Evolutionary conservation across 2,797 vertebrate genomes (phyloP), one percentile per base, ranked within the genome.

Genomic region (Pipistrellus pipistrellus): DNA sequence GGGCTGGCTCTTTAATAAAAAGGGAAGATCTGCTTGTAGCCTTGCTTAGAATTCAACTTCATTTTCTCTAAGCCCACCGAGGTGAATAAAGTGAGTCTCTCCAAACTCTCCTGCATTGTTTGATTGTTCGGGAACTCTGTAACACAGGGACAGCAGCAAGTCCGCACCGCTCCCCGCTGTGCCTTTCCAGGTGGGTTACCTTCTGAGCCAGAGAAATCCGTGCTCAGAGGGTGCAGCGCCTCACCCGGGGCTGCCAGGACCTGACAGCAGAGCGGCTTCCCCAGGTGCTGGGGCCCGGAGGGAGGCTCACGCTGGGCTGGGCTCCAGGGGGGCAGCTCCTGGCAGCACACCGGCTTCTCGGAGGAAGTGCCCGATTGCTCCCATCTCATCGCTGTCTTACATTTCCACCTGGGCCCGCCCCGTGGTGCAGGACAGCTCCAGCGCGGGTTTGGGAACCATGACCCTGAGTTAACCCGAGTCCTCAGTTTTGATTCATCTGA

Each of bases 371-470:
- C 10, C 51, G 75, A 62, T 46, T 55, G 75, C 83, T 78, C 72
- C 72, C 38, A 7, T 75, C 38, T 38, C 76, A n/a, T 0, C 32
- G 69, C n/a, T 72, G 44, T 55, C 23, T 86, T 25, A 68, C 72
- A 25, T 3, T n/a, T 46, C 64, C 6, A 21, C 11, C 55, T 48
- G 48, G 27, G 77, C 21, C 30, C 64, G 6, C 8, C 21, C 41
- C 11, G 62, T 27, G 38, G 41, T 38, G n/a, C 32, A 41, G 76
- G 71, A 25, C 13, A 69, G 91, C 23, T 48, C 21, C 41, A 30
- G 59, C 0, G 2, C 13, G 10, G 41, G 3, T 27, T 57, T 41
- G 0, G 0, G 20, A 23, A 15, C 46, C 7, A 13, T 7, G 27
- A 4, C 27, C 55, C 66, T 0, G 3, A 30, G 66, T 3, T 66